phyloP scores from a whole-genome alignment of 2,113 vertebrate species.

The Chionis minor region DNA sequence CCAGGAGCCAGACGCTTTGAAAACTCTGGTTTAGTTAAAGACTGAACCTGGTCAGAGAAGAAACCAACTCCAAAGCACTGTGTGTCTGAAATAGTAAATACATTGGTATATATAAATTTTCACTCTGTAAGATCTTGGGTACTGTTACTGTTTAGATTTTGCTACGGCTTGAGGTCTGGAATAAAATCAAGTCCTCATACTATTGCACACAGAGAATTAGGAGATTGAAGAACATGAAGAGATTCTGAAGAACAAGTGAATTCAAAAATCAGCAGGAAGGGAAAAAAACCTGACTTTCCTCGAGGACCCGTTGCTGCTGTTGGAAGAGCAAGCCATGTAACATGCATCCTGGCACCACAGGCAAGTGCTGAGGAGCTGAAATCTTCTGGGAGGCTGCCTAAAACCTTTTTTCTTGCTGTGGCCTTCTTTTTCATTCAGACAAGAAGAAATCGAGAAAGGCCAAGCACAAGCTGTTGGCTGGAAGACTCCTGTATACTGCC shows the following conservation, averaged over 20 bases:
- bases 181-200: neutral
- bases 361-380: neutral
- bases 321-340: neutral
- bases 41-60: neutral
- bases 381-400: neutral
- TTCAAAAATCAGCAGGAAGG: neutral
- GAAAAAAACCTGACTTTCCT: neutral
- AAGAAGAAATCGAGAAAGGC: neutral
- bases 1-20: neutral
- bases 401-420: neutral
- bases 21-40: neutral
- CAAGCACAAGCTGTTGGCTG: neutral
- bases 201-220: neutral
- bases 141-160: neutral
- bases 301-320: accelerated
- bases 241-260: neutral
- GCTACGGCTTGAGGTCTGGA: neutral
- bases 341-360: accelerated
- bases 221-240: neutral
- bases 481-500: neutral
- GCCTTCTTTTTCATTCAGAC: neutral
- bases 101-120: neutral
- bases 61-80: neutral
- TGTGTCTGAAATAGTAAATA: neutral
- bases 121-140: neutral